phyloP scores from a whole-genome alignment of 2,888 invertebrate genomes.

The Tuberolachnus salignus region DNA sequence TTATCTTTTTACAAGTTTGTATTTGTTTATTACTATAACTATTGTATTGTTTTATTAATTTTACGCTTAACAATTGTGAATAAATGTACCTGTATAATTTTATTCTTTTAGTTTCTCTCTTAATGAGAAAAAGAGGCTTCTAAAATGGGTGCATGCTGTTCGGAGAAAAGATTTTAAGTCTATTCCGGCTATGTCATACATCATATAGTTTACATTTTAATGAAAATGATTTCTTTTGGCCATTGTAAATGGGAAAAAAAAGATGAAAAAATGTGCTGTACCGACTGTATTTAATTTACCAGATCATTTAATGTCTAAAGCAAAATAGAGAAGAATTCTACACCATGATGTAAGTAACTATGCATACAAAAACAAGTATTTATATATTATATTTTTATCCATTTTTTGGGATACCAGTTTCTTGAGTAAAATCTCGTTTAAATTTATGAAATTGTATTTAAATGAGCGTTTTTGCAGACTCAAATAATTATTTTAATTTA shows the following conservation, averaged over 20 bases:
- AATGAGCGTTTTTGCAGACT: no score
- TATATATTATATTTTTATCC: neutral
- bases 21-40: no score
- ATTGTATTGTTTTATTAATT: no score
- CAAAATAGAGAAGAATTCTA: conserved; percentile 4
- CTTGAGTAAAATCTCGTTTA: neutral
- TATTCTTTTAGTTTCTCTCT: no score
- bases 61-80: no score
- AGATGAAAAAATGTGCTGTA: conserved; percentile 12
- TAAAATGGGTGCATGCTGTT: neutral
- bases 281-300: conserved; percentile 4
- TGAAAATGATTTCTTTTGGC: conserved; percentile 8
- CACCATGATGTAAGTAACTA: neutral
- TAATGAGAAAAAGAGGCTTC: neutral
- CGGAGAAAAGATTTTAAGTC: neutral
- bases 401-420: neutral
- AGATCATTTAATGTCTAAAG: neutral
- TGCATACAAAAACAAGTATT: neutral
- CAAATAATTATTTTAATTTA: no score
- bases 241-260: neutral
- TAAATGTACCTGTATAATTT: no score
- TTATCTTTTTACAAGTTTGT: neutral
- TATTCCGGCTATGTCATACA: no score
- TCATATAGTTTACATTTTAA: no score
- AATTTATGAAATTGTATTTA: no score